These are phyloP conservation scores for Drosophila tristis DNA, from an alignment of 1,140 invertebrate species.

Conservation along the genomic window DNA sequence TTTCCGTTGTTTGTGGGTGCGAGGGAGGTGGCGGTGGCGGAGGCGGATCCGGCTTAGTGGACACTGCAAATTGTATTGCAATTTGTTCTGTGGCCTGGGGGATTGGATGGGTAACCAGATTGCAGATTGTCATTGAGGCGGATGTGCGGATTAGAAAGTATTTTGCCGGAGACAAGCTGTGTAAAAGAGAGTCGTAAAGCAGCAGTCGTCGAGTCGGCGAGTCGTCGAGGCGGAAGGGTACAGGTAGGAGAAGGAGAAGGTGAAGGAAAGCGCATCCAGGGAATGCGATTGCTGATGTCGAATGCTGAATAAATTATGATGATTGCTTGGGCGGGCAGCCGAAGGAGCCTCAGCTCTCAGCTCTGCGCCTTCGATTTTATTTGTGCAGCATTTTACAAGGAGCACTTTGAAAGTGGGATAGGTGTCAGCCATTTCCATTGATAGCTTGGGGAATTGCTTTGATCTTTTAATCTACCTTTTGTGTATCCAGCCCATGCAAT, in stretches of 20 bases:
- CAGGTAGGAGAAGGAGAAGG: neutral
- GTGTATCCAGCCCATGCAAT: too few species aligned
- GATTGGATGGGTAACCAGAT: conserved; percentile 21
- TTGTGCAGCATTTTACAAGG: too few species aligned
- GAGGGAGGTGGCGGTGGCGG: conserved; percentile 7
- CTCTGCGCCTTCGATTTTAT: too few species aligned
- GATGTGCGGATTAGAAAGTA: conserved; percentile 40
- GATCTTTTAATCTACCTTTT: too few species aligned
- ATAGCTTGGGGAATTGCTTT: too few species aligned
- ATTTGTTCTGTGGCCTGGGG: conserved; percentile 36
- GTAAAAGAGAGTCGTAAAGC: too few species aligned
- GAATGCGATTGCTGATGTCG: neutral
- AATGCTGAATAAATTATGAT: conserved; percentile 14
- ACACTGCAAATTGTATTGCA: conserved; percentile 53
- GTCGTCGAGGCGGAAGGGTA: neutral
- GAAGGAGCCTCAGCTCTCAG: too few species aligned
- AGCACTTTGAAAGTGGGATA: too few species aligned
- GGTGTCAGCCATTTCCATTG: too few species aligned
- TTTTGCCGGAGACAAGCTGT: conserved; percentile 22
- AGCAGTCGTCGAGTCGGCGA: neutral
- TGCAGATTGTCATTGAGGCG: conserved; percentile 41
- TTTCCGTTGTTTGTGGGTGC: conserved; percentile 16
- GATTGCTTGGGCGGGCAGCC: neutral
- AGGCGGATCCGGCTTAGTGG: conserved; percentile 30
- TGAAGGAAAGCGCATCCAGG: neutral